A percentile compares a stretch with the other conserved stretches of the same genome.
phyloP scores from a whole-genome alignment of 2,888 invertebrate genomes.

The Brachyptera risi region DNA sequence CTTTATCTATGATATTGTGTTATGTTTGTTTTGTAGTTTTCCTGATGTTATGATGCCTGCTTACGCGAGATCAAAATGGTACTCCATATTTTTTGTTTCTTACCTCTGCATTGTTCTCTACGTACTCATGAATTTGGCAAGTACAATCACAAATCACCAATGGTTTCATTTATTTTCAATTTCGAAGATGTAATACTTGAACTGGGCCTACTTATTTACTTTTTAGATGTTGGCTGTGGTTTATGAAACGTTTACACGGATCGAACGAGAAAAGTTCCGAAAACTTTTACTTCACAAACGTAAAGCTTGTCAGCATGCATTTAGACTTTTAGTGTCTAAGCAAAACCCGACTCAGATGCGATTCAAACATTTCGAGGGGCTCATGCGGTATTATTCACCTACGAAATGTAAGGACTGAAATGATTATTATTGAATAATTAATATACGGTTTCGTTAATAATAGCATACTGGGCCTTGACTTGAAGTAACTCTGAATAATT shows the following conservation, averaged over 20 bases:
- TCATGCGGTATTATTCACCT: constrained; percentile 74
- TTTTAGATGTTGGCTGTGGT: constrained; percentile 83
- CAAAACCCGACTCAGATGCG: constrained; percentile 64
- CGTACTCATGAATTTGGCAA: constrained; percentile 83
- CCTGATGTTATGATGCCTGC: constrained; percentile 94
- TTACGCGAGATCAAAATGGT: constrained; percentile 74
- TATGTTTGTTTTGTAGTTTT: constrained; percentile 60
- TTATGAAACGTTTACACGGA: constrained; percentile 82
- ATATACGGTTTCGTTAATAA: too few species aligned
- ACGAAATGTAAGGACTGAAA: constrained; percentile 55
- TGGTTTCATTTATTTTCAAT: neutral
- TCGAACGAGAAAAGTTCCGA: constrained; percentile 80
- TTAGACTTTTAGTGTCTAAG: constrained; percentile 72
- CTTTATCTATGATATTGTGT: too few species aligned
- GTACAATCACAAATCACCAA: too few species aligned
- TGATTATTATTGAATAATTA: too few species aligned
- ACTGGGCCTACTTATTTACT: too few species aligned
- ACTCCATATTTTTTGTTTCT: constrained; percentile 80
- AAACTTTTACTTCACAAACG: constrained; percentile 77
- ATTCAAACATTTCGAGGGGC: constrained; percentile 73
- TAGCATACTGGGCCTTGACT: too few species aligned
- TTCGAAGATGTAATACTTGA: too few species aligned
- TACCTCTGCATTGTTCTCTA: constrained; percentile 82
- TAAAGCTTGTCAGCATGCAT: constrained; percentile 76
- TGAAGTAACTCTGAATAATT: too few species aligned